These are phyloP conservation scores for Phaethon lepturus DNA, from an alignment of 2,113 vertebrate genomes.

Conservation along the genomic window DNA sequence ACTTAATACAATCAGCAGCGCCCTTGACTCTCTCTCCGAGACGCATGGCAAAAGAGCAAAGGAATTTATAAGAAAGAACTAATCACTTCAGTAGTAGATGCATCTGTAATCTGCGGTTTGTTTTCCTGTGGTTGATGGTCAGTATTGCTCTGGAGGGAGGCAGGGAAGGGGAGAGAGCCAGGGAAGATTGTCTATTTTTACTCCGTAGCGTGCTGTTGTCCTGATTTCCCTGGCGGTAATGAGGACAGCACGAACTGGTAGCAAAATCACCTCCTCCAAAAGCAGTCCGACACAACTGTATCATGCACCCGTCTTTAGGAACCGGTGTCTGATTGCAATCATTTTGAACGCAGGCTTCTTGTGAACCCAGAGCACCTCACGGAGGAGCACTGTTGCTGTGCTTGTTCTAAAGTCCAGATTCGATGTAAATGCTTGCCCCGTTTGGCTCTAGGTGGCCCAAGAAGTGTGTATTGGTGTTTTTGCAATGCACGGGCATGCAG, in stretches of 20 bases:
- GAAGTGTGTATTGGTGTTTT: background rate
- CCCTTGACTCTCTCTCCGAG: background rate
- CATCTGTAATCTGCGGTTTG: background rate
- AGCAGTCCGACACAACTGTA: constrained; percentile 69
- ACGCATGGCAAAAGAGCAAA: background rate
- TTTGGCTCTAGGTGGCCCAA: background rate
- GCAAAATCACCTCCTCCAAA: constrained; percentile 59
- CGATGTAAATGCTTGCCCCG: background rate
- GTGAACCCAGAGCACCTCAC: background rate
- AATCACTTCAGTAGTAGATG: background rate
- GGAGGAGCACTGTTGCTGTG: background rate
- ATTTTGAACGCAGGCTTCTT: background rate
- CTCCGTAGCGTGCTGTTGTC: constrained; percentile 69
- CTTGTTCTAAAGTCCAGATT: background rate
- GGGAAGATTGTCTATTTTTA: constrained; percentile 80
- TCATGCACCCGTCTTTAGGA: constrained; percentile 58
- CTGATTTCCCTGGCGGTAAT: constrained; percentile 78
- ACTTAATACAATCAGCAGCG: background rate
- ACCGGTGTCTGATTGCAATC: constrained; percentile 43
- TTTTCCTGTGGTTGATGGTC: background rate
- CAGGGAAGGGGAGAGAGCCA: constrained; percentile 32
- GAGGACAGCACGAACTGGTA: constrained; percentile 72
- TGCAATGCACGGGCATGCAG: background rate
- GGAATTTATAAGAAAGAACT: background rate
- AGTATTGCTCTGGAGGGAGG: background rate